These are phyloP conservation scores for Tinamus major DNA, from an alignment of 2,797 vertebrate species.

Conservation along the genomic window DNA sequence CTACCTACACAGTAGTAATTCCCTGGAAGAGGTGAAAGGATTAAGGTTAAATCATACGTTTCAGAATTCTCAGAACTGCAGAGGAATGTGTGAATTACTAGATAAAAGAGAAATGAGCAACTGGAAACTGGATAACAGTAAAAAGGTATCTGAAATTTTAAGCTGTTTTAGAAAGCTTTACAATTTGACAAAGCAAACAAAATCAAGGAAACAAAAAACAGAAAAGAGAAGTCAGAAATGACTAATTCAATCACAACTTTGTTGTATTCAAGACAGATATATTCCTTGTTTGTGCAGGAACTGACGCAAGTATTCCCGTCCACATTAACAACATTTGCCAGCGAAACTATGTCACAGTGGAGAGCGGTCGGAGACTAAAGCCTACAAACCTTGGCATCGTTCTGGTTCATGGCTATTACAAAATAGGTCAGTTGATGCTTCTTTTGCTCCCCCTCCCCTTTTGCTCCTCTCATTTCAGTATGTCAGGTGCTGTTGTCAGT, in stretches of 20 bases:
- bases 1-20: background rate
- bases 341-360: conserved; percentile 95
- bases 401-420: conserved; percentile 97
- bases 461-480: background rate
- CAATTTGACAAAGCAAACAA: background rate
- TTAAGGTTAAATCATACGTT: background rate
- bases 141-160: background rate
- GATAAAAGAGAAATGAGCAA: background rate
- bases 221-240: background rate
- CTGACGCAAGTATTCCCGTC: conserved; percentile 97
- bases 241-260: background rate
- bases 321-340: conserved; percentile 99
- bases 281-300: conserved; percentile 81
- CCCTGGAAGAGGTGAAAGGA: background rate
- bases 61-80: background rate
- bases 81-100: background rate
- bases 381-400: conserved; percentile 97
- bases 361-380: conserved; percentile 92
- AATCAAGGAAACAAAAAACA: background rate
- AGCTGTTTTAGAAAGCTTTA: background rate
- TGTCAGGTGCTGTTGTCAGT: background rate
- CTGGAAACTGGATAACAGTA: background rate
- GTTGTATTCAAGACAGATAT: background rate
- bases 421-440: conserved; percentile 85
- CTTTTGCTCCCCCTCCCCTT: background rate